These are phyloP conservation scores for Monochamus saltuarius DNA, from an alignment of 1,140 invertebrate species.

Conservation along the genomic window DNA sequence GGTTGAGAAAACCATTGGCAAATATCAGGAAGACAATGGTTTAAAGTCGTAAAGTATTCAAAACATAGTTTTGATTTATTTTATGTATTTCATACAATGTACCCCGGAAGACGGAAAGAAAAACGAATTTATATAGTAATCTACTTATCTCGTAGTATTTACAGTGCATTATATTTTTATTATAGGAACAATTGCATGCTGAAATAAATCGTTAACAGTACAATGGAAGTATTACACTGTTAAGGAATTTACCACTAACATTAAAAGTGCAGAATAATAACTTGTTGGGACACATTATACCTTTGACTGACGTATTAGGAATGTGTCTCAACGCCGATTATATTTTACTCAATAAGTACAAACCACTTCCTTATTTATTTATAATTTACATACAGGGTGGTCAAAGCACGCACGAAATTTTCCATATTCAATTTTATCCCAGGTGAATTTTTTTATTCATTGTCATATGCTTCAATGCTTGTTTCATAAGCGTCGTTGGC, in stretches of 20 bases:
- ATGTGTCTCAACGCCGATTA: no score
- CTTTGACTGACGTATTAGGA: no score
- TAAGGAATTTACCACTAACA: no score
- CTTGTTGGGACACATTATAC: no score
- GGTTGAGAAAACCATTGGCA: constrained; percentile 12
- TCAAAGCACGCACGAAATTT: no score
- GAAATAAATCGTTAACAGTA: no score
- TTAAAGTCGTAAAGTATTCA: constrained; percentile 10
- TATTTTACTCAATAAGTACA: constrained; percentile 19
- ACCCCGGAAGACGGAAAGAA: not conserved
- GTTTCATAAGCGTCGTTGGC: no score
- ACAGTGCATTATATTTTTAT: constrained; percentile 5
- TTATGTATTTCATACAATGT: not conserved
- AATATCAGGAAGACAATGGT: constrained; percentile 21
- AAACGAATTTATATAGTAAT: constrained; percentile 6
- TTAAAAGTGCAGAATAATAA: no score
- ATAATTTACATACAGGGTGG: not conserved
- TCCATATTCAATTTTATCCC: no score
- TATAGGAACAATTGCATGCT: constrained; percentile 6
- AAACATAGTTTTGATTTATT: constrained; percentile 1
- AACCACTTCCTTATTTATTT: constrained; percentile 22
- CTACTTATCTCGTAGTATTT: not conserved
- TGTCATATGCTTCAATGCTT: no score
- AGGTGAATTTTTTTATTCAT: no score
- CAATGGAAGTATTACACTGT: no score